Percentiles rank a stretch among this genome's conserved stretches.
phyloP scores from a whole-genome alignment of 2,888 invertebrate species.

The Drosophila kokeensis region DNA sequence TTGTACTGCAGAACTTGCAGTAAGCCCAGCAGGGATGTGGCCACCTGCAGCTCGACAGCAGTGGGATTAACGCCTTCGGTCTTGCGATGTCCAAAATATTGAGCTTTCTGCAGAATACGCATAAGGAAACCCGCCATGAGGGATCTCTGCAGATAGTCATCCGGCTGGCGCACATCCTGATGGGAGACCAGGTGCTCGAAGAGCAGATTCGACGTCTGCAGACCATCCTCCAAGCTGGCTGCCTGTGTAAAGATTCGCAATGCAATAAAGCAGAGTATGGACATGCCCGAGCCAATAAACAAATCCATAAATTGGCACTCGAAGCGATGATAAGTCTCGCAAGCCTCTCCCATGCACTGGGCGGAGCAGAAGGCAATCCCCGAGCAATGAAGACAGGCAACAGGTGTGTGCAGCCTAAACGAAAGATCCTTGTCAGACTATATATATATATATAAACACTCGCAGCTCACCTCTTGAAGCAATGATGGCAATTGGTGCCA shows the following conservation, averaged over 20 bases:
- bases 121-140: conserved; percentile 92
- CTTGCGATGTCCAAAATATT: conserved; percentile 87
- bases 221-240: conserved; percentile 81
- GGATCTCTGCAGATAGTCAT: conserved; percentile 91
- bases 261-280: conserved; percentile 91
- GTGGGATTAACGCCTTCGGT: conserved; percentile 85
- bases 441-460: not conserved
- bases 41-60: conserved; percentile 87
- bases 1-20: conserved; percentile 93
- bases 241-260: conserved; percentile 91
- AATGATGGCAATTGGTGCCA: conserved; percentile 93
- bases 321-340: conserved; percentile 89
- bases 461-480: conserved; percentile 88
- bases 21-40: conserved; percentile 89
- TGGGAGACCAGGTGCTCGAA: conserved; percentile 90
- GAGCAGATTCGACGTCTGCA: conserved; percentile 85
- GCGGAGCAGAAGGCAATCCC: conserved; percentile 91
- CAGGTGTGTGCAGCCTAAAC: conserved; percentile 87
- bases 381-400: conserved; percentile 90
- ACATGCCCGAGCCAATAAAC: conserved; percentile 93
- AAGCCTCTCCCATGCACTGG: conserved; percentile 88
- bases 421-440: not conserved
- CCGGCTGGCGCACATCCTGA: conserved; percentile 87
- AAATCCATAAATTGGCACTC: conserved; percentile 92
- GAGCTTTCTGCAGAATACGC: conserved; percentile 89